Percentiles rank a stretch among this genome's conserved stretches.
These are phyloP conservation scores for Strigops habroptila DNA, from an alignment of 2,113 vertebrate species.

Conservation along the genomic window DNA sequence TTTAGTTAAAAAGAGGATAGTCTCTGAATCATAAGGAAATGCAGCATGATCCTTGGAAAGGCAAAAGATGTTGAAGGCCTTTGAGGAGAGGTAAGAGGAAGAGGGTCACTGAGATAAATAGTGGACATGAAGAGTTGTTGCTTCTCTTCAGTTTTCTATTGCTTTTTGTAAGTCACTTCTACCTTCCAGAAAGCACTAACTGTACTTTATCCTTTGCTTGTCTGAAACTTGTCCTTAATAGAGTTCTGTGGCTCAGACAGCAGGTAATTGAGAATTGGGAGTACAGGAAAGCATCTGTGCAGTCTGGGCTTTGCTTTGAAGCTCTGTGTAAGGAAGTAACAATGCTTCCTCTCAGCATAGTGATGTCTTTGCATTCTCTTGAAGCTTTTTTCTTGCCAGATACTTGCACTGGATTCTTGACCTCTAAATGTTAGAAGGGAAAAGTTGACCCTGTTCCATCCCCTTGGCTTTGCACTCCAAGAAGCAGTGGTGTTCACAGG, in stretches of 20 bases:
- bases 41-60: not conserved
- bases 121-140: not conserved
- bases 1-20: not conserved
- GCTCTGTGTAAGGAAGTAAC: not conserved
- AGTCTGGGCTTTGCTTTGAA: not conserved
- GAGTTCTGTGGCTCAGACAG: not conserved
- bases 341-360: not conserved
- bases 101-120: not conserved
- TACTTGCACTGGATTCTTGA: not conserved
- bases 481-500: not conserved
- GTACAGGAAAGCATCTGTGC: not conserved
- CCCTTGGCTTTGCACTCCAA: not conserved
- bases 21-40: not conserved
- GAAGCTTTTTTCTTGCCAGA: not conserved
- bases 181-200: not conserved
- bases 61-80: not conserved
- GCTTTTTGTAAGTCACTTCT: not conserved
- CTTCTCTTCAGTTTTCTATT: not conserved
- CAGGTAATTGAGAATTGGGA: not conserved
- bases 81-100: not conserved
- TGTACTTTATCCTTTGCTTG: constrained; percentile 25
- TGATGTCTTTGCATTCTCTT: not conserved
- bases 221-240: not conserved
- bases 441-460: not conserved
- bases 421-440: not conserved